Base-by-base conservation (phyloP, 2,797 vertebrate genomes). In the Jordanella pulchra region DNA sequence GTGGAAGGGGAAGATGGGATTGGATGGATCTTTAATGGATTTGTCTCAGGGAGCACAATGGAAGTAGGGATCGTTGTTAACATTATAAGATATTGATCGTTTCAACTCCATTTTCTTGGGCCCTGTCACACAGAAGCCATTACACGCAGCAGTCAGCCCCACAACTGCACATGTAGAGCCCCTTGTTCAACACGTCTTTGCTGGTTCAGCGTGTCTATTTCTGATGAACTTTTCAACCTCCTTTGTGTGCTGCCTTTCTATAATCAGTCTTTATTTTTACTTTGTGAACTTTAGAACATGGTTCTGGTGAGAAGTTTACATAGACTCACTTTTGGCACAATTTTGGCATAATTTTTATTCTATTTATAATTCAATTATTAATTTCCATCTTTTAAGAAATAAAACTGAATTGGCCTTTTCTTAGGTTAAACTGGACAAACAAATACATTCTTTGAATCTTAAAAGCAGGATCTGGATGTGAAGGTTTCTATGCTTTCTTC, bases 71-170 rank as follows among this genome's bases (percentile, higher is more conserved):
- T 92, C 82, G 87, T 89, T 91, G 88, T 92, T 93, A 94, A 93
- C 93, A 93, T 94, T 92, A 93, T 93, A 92, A 95, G 78, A 73
- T 91, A 95, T 95, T 70, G 93, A 95, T 94, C 82, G 81, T 68
- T 88, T 92, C 70, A 67, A 88, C 81, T 92, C 88, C 86, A 86
- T 89, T 89, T 93, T 91, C 87, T 88, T 91, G 84, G 89, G 90
- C 85, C 77, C 83, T 87, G 88, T 92, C 91, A 88, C 85, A 84
- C 85, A 89, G 79, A 79, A 89, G 89, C 82, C 84, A 93, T 92
- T 94, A 91, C 89, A 94, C 91, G 92, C 78, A 89, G 82, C 79
- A 87, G 87, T 86, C 85, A 86, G 68, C 67, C 76, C 80, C 60
- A 30, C 73, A 73, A 23, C 69, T 66, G 56, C 58, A 25, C 78